Conservation (phyloP, 2,797 vertebrate species). For the Natrix natrix region DNA sequence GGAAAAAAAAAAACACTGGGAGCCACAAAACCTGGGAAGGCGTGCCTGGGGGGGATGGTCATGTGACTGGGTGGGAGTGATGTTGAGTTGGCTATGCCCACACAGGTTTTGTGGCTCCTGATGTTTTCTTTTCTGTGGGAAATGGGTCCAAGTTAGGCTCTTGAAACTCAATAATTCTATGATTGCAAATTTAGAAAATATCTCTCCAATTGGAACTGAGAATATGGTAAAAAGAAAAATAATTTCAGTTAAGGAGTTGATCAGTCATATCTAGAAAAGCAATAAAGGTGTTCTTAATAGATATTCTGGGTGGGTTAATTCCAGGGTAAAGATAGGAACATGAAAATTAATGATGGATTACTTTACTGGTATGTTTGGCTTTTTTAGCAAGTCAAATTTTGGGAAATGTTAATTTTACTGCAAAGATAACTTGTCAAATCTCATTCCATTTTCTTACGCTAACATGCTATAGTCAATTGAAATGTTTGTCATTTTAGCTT, state of each 20-base stretch:
- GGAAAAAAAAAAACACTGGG: too few species aligned
- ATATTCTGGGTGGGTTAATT: neutral
- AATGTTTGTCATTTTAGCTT: neutral
- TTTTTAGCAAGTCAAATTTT: neutral
- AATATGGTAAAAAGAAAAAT: neutral
- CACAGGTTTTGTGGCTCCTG: too few species aligned
- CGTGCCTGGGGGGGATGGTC: too few species aligned
- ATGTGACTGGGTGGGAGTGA: too few species aligned
- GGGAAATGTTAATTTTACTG: neutral
- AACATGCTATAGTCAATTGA: neutral
- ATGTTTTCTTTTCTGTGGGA: too few species aligned
- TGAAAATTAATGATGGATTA: neutral
- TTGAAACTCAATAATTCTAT: neutral
- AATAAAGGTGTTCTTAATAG: neutral
- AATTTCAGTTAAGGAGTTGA: neutral
- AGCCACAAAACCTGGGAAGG: too few species aligned
- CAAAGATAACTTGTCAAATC: neutral
- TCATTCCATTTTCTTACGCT: neutral
- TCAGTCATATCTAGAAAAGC: neutral
- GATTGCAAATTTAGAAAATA: neutral
- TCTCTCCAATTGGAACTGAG: neutral
- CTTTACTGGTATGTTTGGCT: neutral
- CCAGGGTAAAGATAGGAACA: neutral
- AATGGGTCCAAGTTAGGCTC: neutral
- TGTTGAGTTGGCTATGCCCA: too few species aligned